Evolutionary conservation across 1,140 invertebrate species (phyloP), one percentile per base, ranked within the genome.

Genomic region (Aphidius gifuensis): DNA sequence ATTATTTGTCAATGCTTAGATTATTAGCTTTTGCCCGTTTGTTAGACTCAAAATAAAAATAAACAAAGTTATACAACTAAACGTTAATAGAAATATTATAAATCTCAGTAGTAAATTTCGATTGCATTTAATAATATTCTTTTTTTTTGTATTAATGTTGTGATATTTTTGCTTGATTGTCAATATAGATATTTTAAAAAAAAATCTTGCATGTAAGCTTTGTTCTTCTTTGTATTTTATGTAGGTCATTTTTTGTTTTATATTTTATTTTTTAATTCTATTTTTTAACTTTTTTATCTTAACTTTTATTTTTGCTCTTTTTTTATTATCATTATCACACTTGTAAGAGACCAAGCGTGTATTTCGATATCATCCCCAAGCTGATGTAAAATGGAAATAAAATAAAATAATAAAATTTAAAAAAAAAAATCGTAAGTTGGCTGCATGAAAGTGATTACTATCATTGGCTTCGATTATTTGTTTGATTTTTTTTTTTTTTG

Each of bases 311-410:
- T 9, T 23, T 46, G 46, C 59, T 21, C 23, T 11, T 38, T 23
- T 40, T 43, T 55, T 43, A 5, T 32, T 55, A 40, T 55, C 50
- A 11, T 61, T 61, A 61, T 61, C 50, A 55, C 50, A 9, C 51
- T 40, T 43, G 46, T 43, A 16, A 61, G 38, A 60, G 48, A 51
- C 55, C 55, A 21, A 44, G 42, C 59, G 50, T 61, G n/a, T 53
- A 38, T 60, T 48, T 61, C 42, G 59, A 61, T 54, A 50, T 42
- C 50, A 61, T 61, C 59, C 59, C 55, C 59, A 43, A 61, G 50
- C 40, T 50, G 40, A 54, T 61, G 43, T 61, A 3, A 32, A 47
- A 43, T 53, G 51, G 23, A 32, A 32, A 32, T 32, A 32, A 32
- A 32, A 32, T 3, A 32, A 32, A 32, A 32, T 32, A 32, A 32